These are phyloP conservation scores for Schizopygopsis malacanthus DNA, from an alignment of 2,797 vertebrate species.

Conservation along the genomic window DNA sequence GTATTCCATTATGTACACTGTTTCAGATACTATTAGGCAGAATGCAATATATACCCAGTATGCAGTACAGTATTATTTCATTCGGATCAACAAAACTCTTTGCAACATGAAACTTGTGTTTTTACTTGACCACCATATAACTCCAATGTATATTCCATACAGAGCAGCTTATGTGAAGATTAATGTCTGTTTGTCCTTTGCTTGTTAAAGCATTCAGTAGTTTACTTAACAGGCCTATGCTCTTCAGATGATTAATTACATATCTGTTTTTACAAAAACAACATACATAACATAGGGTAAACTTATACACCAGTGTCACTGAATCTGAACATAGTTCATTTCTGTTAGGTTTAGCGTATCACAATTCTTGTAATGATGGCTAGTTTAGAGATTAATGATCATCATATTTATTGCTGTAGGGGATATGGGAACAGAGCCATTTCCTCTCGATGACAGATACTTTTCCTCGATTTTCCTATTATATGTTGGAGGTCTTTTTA, in stretches of 20 bases:
- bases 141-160: slow-evolving; percentile 69
- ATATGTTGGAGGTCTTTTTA: slow-evolving; percentile 3
- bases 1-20: neutral
- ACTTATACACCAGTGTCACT: neutral
- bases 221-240: slow-evolving; percentile 54
- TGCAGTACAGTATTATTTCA: neutral
- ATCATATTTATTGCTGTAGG: neutral
- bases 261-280: slow-evolving; percentile 51
- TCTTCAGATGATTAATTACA: slow-evolving; percentile 60
- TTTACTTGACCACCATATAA: slow-evolving; percentile 65
- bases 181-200: slow-evolving; percentile 59
- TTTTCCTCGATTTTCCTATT: neutral
- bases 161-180: slow-evolving; percentile 62
- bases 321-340: neutral
- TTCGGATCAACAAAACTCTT: neutral
- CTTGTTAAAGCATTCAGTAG: slow-evolving; percentile 53
- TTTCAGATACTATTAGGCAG: neutral
- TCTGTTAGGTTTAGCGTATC: neutral
- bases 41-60: neutral
- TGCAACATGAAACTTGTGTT: slow-evolving; percentile 26
- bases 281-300: too few species aligned
- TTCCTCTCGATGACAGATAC: neutral
- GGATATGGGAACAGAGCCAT: neutral
- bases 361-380: neutral
- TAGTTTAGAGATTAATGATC: slow-evolving; percentile 15